These are phyloP conservation scores for Eretmochelys imbricata DNA, from an alignment of 2,113 vertebrate genomes.

Conservation along the genomic window DNA sequence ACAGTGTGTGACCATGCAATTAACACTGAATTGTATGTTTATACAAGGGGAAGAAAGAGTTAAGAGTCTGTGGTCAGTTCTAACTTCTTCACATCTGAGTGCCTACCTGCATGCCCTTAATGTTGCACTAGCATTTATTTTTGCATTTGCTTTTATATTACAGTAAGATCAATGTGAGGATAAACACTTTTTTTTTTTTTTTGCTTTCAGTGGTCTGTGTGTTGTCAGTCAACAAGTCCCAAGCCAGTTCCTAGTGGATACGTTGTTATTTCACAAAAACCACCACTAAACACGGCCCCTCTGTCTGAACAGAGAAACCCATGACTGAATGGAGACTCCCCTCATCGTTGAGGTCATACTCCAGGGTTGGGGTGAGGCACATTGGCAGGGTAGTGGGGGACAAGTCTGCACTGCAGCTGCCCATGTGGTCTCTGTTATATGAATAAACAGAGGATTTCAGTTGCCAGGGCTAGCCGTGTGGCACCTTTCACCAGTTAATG, in stretches of 20 bases:
- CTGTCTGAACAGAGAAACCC: background rate
- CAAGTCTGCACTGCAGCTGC: background rate
- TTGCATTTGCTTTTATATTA: conserved; percentile 3
- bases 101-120: accelerated
- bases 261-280: background rate
- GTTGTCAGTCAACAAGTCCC: background rate
- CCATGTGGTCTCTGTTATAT: background rate
- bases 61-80: background rate
- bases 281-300: background rate
- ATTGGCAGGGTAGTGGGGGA: background rate
- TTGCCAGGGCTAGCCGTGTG: background rate
- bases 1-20: background rate
- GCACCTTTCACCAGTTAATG: background rate
- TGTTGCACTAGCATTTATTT: background rate
- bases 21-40: background rate
- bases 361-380: background rate
- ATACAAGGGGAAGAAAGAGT: background rate
- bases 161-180: background rate
- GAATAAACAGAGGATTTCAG: background rate
- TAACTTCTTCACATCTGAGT: background rate
- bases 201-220: background rate
- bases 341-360: background rate
- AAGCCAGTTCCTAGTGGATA: background rate
- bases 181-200: background rate
- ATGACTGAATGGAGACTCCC: background rate